Conservation (phyloP, 2,888 invertebrate species). For the Pyrochroa serraticornis region DNA sequence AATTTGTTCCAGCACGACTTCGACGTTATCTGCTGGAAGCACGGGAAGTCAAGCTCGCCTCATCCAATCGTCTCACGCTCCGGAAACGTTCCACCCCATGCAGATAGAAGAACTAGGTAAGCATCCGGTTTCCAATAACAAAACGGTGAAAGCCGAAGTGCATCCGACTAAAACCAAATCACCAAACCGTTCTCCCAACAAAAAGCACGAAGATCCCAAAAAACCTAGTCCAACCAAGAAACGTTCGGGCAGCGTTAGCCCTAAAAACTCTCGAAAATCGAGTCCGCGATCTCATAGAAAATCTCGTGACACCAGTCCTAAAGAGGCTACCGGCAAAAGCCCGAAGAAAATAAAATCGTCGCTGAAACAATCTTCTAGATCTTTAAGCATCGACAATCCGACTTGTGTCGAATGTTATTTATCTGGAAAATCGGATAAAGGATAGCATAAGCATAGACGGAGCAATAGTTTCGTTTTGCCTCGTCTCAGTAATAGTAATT, state of each 20-base stretch:
- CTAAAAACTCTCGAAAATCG: conserved; percentile 46
- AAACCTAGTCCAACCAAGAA: conserved; percentile 38
- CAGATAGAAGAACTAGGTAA: conserved; percentile 90
- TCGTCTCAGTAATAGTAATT: conserved; percentile 34
- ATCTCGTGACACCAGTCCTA: conserved; percentile 40
- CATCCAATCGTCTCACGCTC: conserved; percentile 93
- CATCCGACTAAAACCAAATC: conserved; percentile 47
- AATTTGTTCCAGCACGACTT: conserved; percentile 78
- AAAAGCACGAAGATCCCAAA: conserved; percentile 35
- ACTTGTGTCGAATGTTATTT: conserved; percentile 78
- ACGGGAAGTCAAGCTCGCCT: conserved; percentile 91
- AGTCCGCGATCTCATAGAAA: conserved; percentile 44
- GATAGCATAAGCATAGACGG: conserved; percentile 48
- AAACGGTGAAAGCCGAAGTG: conserved; percentile 58
- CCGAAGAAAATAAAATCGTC: conserved; percentile 54
- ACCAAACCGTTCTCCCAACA: conserved; percentile 49
- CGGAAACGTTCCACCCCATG: conserved; percentile 88
- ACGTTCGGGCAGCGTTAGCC: conserved; percentile 36
- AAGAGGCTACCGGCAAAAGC: conserved; percentile 38
- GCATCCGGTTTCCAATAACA: conserved; percentile 61
- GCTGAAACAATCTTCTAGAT: conserved; percentile 57
- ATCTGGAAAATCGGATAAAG: conserved; percentile 63
- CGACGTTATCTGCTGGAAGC: conserved; percentile 91
- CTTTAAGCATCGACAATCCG: conserved; percentile 70
- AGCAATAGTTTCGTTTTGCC: conserved; percentile 40